Percentiles rank a stretch among this genome's conserved stretches.
Evolutionary conservation across 2,888 invertebrate genomes (phyloP).

Genomic region (Rhabditoides inermis): DNA sequence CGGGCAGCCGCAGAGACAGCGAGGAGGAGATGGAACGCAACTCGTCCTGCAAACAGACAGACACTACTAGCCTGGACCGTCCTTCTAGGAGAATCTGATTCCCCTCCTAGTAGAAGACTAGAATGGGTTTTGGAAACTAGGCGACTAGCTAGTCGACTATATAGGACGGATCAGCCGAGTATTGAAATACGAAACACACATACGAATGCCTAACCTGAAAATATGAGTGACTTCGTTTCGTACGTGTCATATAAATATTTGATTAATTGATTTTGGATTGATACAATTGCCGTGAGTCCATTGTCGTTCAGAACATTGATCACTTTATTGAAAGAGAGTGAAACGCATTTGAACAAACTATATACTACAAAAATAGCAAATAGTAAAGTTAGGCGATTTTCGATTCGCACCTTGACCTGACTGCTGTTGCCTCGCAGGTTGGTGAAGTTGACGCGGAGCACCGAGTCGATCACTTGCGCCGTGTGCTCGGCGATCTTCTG

Average conservation of each 20-base stretch:
- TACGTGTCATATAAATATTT: slow-evolving; percentile 3
- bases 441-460: slow-evolving; percentile 33
- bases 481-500: slow-evolving; percentile 48
- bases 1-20: slow-evolving; percentile 30
- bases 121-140: no score
- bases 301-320: not conserved
- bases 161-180: no score
- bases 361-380: no score
- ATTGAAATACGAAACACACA: no score
- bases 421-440: slow-evolving; percentile 33
- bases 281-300: not conserved
- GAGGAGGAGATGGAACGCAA: slow-evolving; percentile 18
- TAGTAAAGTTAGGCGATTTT: no score
- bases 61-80: no score
- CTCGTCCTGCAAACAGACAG: slow-evolving; percentile 12
- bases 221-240: no score
- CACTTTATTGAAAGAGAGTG: not conserved
- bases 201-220: no score
- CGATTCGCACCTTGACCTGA: slow-evolving; percentile 9
- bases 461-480: slow-evolving; percentile 36
- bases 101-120: no score
- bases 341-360: not conserved
- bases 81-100: no score
- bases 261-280: not conserved
- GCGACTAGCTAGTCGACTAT: no score